Percentiles rank a stretch among this genome's conserved stretches.
These are phyloP conservation scores for Geococcyx californianus DNA, from an alignment of 2,113 vertebrate genomes.

Conservation along the genomic window DNA sequence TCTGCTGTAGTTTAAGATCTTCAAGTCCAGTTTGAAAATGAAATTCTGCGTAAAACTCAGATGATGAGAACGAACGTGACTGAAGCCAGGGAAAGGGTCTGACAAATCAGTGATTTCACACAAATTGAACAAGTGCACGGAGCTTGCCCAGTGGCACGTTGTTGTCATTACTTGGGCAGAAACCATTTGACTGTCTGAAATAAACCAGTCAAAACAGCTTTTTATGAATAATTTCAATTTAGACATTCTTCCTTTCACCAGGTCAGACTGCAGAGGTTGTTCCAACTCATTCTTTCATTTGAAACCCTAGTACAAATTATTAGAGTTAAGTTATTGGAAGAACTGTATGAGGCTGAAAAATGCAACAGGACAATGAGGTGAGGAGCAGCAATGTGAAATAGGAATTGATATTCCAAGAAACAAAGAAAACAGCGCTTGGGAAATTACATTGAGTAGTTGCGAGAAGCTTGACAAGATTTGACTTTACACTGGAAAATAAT, in stretches of 20 bases:
- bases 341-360: not conserved
- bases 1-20: not conserved
- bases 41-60: not conserved
- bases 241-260: not conserved
- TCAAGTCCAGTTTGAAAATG: not conserved
- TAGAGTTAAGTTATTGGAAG: not conserved
- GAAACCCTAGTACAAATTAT: fast-evolving
- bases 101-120: not conserved
- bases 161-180: not conserved
- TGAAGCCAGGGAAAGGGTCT: not conserved
- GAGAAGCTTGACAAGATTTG: not conserved
- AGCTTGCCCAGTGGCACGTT: not conserved
- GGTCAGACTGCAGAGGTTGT: not conserved
- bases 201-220: no score
- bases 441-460: not conserved
- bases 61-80: not conserved
- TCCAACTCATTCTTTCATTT: not conserved
- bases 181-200: not conserved
- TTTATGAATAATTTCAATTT: not conserved
- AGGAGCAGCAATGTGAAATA: not conserved
- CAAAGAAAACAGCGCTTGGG: not conserved
- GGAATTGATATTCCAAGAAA: not conserved
- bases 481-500: not conserved
- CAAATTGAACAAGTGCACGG: not conserved
- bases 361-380: not conserved